Evolutionary conservation across 2,113 vertebrate species (phyloP).

Genomic region (Tachysurus fulvidraco): DNA sequence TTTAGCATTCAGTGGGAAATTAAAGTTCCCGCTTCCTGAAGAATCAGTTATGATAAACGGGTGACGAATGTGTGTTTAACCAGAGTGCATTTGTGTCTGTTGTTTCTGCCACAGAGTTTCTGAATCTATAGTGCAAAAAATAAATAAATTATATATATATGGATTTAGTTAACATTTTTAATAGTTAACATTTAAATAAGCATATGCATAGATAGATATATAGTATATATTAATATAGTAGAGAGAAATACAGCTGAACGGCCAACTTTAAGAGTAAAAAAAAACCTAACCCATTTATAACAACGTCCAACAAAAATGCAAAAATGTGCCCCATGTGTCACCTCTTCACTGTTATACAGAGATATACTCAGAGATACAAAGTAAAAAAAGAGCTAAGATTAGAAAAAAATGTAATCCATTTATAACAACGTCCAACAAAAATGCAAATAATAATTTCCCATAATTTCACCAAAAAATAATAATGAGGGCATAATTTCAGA

Average conservation of each 20-base stretch:
- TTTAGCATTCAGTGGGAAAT: not conserved
- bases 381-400: too few species aligned
- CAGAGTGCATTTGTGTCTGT: conserved; percentile 72
- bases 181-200: conserved; percentile 58
- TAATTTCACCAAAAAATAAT: conserved; percentile 85
- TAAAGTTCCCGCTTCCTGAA: conserved; percentile 40
- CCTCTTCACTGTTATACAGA: conserved; percentile 88
- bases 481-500: conserved; percentile 99
- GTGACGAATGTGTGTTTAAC: conserved; percentile 71
- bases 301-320: conserved; percentile 60
- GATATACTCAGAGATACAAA: too few species aligned
- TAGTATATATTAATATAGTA: not conserved
- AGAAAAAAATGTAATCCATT: conserved; percentile 64
- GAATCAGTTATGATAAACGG: conserved; percentile 46
- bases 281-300: conserved; percentile 66
- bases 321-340: conserved; percentile 85
- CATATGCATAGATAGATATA: not conserved
- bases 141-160: too few species aligned
- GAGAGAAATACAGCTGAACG: conserved; percentile 65
- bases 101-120: conserved; percentile 65
- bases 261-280: conserved; percentile 58
- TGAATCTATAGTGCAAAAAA: conserved; percentile 68
- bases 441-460: conserved; percentile 78
- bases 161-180: too few species aligned
- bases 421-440: conserved; percentile 65